Conservation (phyloP, 2,888 invertebrate species). For the Polyommatus iphigenia region DNA sequence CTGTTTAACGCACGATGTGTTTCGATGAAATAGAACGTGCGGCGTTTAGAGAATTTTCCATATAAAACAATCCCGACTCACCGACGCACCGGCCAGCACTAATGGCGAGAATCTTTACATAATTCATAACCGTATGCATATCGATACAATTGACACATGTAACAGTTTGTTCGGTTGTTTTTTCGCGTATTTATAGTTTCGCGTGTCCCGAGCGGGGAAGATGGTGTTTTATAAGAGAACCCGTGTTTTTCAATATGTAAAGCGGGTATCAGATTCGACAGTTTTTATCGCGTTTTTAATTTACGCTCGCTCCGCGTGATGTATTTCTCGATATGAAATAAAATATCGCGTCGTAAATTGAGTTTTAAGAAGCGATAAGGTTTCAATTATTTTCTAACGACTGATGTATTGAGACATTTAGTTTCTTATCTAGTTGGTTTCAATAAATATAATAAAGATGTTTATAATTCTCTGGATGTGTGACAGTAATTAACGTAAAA, state of each 20-base stretch:
- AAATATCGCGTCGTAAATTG: constrained; percentile 7
- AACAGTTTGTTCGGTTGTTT: constrained; percentile 49
- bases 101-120: constrained; percentile 65
- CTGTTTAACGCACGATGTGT: constrained; percentile 17
- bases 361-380: constrained; percentile 3
- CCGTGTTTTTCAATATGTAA: constrained; percentile 33
- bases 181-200: constrained; percentile 39
- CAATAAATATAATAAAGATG: neutral
- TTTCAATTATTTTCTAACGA: constrained; percentile 11
- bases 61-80: constrained; percentile 34
- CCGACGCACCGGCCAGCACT: constrained; percentile 36
- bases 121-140: constrained; percentile 75
- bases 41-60: constrained; percentile 50
- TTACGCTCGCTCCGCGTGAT: constrained; percentile 17
- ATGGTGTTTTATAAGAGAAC: constrained; percentile 24
- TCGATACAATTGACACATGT: constrained; percentile 73
- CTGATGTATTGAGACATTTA: constrained; percentile 13
- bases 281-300: constrained; percentile 17
- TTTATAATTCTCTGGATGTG: too few relatives aligned
- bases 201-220: constrained; percentile 32
- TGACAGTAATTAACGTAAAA: too few relatives aligned
- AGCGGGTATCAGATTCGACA: constrained; percentile 30
- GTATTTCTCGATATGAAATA: constrained; percentile 19
- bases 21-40: constrained; percentile 23
- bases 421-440: neutral